phyloP scores from a whole-genome alignment of 2,888 invertebrate genomes.

The Cosmia trapezina region DNA sequence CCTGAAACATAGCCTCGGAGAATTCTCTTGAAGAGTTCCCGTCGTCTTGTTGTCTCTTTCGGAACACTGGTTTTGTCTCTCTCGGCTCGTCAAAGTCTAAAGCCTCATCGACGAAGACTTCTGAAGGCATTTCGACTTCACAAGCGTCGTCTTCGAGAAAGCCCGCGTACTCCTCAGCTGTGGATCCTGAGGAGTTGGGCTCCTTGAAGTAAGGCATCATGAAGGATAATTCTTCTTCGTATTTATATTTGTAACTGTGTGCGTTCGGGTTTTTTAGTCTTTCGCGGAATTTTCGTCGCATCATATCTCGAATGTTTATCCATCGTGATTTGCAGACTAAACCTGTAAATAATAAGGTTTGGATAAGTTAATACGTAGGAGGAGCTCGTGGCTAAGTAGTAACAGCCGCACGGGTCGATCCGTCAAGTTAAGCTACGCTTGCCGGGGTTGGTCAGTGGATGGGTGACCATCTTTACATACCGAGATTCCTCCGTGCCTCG shows the following conservation, averaged over 20 bases:
- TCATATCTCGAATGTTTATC: conserved; percentile 86
- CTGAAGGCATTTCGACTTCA: conserved; percentile 73
- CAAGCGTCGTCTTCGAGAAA: conserved; percentile 72
- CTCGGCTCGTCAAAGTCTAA: conserved; percentile 73
- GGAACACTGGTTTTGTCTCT: conserved; percentile 73
- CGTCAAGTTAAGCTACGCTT: too few relatives aligned
- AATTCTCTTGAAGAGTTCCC: conserved; percentile 50
- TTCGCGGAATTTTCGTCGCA: conserved; percentile 80
- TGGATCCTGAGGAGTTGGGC: conserved; percentile 30
- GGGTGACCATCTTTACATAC: too few relatives aligned
- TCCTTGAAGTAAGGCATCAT: conserved; percentile 82
- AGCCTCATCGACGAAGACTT: conserved; percentile 71
- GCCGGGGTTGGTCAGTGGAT: too few relatives aligned
- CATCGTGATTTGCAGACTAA: conserved; percentile 82
- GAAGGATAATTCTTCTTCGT: conserved; percentile 82
- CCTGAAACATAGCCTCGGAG: conserved; percentile 68
- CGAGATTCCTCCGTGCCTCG: too few relatives aligned
- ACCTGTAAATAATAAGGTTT: conserved; percentile 68
- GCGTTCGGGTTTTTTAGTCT: conserved; percentile 75
- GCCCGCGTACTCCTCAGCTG: conserved; percentile 74
- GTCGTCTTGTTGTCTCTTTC: conserved; percentile 65
- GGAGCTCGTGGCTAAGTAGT: too few relatives aligned
- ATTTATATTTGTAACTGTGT: conserved; percentile 81
- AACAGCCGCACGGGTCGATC: too few relatives aligned
- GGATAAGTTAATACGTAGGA: not conserved